Base-by-base conservation (phyloP, 37 sponge, comb jelly and placozoan genomes). In the Ephydatia muelleri region DNA sequence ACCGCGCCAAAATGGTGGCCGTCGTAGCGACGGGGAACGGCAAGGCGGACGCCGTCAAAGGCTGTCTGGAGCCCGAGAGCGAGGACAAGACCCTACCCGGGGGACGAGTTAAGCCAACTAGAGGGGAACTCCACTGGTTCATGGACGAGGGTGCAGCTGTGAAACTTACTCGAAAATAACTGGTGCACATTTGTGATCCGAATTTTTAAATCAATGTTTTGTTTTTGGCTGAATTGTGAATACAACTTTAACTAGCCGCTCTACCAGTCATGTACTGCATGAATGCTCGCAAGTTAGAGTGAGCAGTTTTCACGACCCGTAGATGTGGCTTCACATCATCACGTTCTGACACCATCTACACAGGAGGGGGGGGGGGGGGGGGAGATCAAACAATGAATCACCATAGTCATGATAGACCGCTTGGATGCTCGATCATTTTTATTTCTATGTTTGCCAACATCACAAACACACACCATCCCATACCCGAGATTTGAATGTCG, bases 51-150 rank as follows among this genome's bases (percentile, higher is more conserved):
- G 86, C 90, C n/a, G 88, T 95, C 4, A 90, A 88, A 64, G 77
- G 83, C 27, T 88, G 88, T 70, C 66, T 95, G 35, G 91, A 94
- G 73, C 91, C 97, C 0, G 91, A 73, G 30, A 76, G 19, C 2
- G 81, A 83, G 3, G 85, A 84, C 11, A 48, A 85, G 14, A 80
- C 84, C 1, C 75, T 94, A 3, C 99, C 99, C n/a, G 90, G 95
- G 57, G 99, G 94, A 0, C 78, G 84, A 19, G 99, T 95, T 14
- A 86, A 70, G 70, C 91, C 94, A 6, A 88, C 70, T 32, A 31
- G 73, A 78, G 98, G 98, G 25, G 85, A 91, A 75, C 84, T 93
- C 49, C 87, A 86, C 82, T 97, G 98, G 98, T 91, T 85, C 75
- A 78, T 97, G 76, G 96, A 97, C 68, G 78, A 75, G 3, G 91